These are phyloP conservation scores for Tenebrio molitor DNA, from an alignment of 1,140 invertebrate species.

Conservation along the genomic window DNA sequence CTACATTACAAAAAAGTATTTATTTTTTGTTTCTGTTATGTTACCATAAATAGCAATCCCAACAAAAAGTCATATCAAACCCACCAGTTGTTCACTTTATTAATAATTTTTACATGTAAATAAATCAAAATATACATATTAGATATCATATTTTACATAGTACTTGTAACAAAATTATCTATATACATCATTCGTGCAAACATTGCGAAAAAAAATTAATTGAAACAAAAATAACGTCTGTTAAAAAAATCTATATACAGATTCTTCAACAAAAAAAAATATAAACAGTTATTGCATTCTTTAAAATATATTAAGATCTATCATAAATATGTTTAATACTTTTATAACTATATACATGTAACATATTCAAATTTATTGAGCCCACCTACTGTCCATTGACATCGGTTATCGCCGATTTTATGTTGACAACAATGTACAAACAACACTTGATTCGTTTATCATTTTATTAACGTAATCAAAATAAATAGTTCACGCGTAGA, in stretches of 20 bases:
- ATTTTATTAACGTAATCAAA: background rate
- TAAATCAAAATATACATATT: conserved; percentile 40
- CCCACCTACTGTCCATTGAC: conserved; percentile 14
- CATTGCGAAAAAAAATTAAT: conserved; percentile 1
- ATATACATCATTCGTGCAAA: conserved; percentile 20
- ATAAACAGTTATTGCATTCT: background rate
- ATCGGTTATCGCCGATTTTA: background rate
- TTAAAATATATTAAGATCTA: conserved; percentile 14
- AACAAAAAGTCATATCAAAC: conserved; percentile 34
- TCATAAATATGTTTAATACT: conserved; percentile 35
- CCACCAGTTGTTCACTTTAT: conserved; percentile 45
- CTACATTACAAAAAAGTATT: too few relatives aligned
- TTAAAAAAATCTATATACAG: conserved; percentile 32
- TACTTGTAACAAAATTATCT: conserved; percentile 28
- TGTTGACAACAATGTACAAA: conserved; percentile 8
- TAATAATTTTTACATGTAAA: conserved; percentile 42
- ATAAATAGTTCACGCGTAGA: conserved; percentile 20
- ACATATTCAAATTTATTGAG: conserved; percentile 31
- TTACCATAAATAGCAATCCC: too few relatives aligned
- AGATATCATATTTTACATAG: conserved; percentile 32
- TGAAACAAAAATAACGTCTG: background rate
- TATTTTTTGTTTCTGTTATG: too few relatives aligned
- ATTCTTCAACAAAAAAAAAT: conserved; percentile 25
- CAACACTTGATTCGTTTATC: background rate
- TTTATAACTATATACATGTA: conserved; percentile 31